A percentile compares a stretch with the other conserved stretches of the same genome.
Conservation (phyloP, 2,113 vertebrate genomes). For the Peromyscus leucopus region DNA sequence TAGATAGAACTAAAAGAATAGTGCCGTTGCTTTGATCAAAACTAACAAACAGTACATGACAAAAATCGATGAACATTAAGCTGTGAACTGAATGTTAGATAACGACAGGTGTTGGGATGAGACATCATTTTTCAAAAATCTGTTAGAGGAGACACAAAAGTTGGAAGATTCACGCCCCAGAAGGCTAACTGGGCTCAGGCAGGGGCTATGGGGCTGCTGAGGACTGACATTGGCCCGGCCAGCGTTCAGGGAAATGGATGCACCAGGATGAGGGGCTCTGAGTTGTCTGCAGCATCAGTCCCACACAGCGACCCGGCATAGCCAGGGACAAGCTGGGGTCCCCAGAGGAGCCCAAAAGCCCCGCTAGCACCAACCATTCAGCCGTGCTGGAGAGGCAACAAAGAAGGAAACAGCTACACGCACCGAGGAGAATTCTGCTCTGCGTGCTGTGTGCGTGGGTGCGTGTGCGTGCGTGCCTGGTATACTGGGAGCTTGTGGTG, state of each 20-base stretch:
- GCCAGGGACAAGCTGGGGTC: not conserved
- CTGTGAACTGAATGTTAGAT: not conserved
- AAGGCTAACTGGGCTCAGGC: not conserved
- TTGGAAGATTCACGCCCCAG: not conserved
- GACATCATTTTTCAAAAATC: not conserved
- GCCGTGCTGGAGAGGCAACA: not conserved
- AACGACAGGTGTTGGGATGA: not conserved
- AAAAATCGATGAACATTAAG: not conserved
- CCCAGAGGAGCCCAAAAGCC: not conserved
- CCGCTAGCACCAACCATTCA: not conserved
- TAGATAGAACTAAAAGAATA: not conserved
- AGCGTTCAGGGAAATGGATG: not conserved
- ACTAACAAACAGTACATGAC: not conserved
- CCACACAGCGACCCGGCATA: not conserved
- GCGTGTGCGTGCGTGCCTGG: not conserved
- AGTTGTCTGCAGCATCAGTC: not conserved
- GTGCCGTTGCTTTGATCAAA: not conserved
- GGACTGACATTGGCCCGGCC: not conserved
- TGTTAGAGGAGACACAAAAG: not conserved
- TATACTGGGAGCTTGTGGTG: too few relatives aligned
- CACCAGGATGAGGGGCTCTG: too few relatives aligned
- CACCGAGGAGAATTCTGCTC: not conserved
- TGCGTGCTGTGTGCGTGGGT: too few relatives aligned
- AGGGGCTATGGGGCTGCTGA: not conserved
- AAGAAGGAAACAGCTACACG: not conserved